These are phyloP conservation scores for Centropus bengalensis DNA, from an alignment of 2,113 vertebrate species.

Conservation along the genomic window DNA sequence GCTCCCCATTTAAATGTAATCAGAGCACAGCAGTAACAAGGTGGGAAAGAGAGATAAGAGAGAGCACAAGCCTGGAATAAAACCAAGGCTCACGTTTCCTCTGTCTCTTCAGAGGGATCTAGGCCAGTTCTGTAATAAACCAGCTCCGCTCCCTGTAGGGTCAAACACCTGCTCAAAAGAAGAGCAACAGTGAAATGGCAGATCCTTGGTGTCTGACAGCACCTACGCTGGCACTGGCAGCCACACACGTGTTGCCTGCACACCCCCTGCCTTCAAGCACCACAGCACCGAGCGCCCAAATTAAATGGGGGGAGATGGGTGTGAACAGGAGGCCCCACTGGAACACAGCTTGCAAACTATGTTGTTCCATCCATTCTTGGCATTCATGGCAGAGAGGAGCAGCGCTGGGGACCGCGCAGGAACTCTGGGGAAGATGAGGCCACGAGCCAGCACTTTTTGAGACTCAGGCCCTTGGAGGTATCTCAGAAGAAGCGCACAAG, in stretches of 20 bases:
- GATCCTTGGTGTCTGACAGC: neutral
- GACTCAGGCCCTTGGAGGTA: neutral
- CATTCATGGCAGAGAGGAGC: neutral
- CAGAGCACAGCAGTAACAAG: conserved; percentile 11
- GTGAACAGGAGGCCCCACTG: neutral
- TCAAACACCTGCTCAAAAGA: neutral
- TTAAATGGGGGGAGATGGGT: neutral
- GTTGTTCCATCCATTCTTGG: neutral
- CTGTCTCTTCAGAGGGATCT: neutral
- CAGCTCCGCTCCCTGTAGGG: neutral
- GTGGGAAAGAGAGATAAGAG: neutral
- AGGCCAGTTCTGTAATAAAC: neutral
- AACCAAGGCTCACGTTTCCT: neutral
- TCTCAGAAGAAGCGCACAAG: neutral
- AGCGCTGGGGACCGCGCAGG: neutral
- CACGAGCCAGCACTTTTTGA: neutral
- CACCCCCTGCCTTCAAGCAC: neutral
- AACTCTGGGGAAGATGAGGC: neutral
- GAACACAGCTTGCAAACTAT: neutral
- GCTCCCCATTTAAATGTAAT: neutral
- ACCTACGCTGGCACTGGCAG: neutral
- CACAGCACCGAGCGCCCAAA: neutral
- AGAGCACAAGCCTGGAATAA: neutral
- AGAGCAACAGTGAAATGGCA: neutral
- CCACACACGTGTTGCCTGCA: neutral